A percentile compares a stretch with the other conserved stretches of the same genome.
Evolutionary conservation across 1,140 invertebrate species (phyloP).

Genomic region (Macrotrachela quadricornifera): DNA sequence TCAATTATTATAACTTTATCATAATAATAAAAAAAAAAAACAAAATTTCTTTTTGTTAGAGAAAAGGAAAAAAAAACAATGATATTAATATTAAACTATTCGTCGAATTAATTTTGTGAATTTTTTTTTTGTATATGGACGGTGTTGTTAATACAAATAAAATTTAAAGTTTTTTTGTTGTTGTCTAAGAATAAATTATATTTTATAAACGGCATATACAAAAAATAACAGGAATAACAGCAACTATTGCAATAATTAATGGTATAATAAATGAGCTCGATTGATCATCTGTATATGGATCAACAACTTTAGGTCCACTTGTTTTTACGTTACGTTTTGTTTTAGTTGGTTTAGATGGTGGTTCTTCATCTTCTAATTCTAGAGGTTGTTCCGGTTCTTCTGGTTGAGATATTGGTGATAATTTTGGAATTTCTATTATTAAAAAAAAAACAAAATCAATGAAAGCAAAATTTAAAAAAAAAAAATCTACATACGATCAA

Average conservation of each 20-base stretch:
- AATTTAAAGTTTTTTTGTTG: too few relatives aligned
- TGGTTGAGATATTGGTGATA: not conserved
- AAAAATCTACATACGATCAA: not conserved
- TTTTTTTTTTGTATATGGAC: too few relatives aligned
- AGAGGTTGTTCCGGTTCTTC: not conserved
- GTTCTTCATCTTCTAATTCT: constrained; percentile 3
- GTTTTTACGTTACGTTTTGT: not conserved
- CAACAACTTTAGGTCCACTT: not conserved
- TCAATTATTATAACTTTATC: too few relatives aligned
- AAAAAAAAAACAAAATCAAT: not conserved
- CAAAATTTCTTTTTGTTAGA: too few relatives aligned
- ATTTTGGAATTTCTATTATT: not conserved
- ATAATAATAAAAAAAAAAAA: too few relatives aligned
- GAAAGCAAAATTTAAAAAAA: not conserved
- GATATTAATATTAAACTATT: too few relatives aligned
- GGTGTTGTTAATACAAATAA: too few relatives aligned
- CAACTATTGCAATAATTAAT: not conserved
- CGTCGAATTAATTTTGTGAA: too few relatives aligned
- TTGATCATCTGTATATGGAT: constrained; percentile 6
- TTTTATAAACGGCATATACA: constrained; percentile 1
- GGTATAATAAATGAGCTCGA: constrained; percentile 8
- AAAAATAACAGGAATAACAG: constrained; percentile 7
- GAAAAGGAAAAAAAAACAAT: too few relatives aligned
- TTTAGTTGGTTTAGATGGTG: not conserved
- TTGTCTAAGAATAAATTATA: not conserved